phyloP scores from a whole-genome alignment of 2,888 invertebrate genomes.

The Rutpela maculata region DNA sequence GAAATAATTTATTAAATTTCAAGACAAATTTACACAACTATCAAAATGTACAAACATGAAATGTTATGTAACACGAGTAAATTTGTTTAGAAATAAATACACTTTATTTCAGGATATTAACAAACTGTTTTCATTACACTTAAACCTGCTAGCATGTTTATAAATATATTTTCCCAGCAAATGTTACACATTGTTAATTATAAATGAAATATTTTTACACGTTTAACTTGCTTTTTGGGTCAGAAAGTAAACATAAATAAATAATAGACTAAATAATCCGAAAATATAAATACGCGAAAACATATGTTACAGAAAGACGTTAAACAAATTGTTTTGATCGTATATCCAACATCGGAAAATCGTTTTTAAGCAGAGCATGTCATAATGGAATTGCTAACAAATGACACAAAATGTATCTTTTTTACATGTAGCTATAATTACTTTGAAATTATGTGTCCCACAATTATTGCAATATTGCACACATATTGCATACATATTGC shows the following conservation, averaged over 20 bases:
- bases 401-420: too few species aligned
- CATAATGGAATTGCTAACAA: not conserved
- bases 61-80: not conserved
- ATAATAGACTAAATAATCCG: not conserved
- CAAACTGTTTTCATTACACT: not conserved
- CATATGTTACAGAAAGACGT: not conserved
- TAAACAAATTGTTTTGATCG: not conserved
- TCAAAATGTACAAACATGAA: not conserved
- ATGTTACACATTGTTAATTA: not conserved
- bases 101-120: not conserved
- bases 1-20: not conserved
- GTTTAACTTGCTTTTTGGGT: not conserved
- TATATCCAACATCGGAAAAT: not conserved
- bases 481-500: too few species aligned
- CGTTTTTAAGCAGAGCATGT: not conserved
- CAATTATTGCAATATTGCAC: too few species aligned
- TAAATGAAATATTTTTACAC: not conserved
- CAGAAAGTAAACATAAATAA: not conserved
- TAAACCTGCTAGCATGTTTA: not conserved
- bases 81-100: not conserved
- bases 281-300: constrained; percentile 9
- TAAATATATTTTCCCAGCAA: not conserved
- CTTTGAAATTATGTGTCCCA: too few species aligned
- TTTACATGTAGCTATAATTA: too few species aligned
- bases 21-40: not conserved